Base-by-base conservation (phyloP, 2,113 vertebrate genomes). In the Burhinus oedicnemus region DNA sequence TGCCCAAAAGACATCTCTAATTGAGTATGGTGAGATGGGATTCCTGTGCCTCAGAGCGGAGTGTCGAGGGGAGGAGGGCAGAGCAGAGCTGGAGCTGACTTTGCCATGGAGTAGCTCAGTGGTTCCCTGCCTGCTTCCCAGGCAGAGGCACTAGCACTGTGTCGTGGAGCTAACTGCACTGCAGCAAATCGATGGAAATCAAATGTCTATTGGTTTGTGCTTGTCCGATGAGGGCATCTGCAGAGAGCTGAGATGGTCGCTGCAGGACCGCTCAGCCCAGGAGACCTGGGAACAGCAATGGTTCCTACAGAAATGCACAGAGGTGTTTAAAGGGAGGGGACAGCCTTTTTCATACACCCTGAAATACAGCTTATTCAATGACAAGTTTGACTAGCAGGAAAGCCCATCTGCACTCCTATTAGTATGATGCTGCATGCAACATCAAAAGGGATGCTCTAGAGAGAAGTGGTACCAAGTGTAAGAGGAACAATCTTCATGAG, bases 361-460 rank as follows among this genome's bases (percentile, higher is more conserved):
- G 81, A 66, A 80, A 83, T 21, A 77, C 83, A 58, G 32, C 22
- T 92, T 87, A 45, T 22, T 89, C 54, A 26, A 29, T 52, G 64
- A 38, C 62, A 54, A 72, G 71, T 71, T 61, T 14, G 15, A n/a
- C 61, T 32, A 11, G 61, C 70, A 72, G 52, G 25, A 65, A 19
- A 91, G 65, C 89, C 91, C 15, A 3, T 77, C 75, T 72, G 61
- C 23, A 1, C 17, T 54, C 38, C 88, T 80, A 4, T 69, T 83
- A 85, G 45, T 27, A 7, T 15, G 51, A 40, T 34, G 60, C 83
- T 94, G 76, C 15, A 8, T 7, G 62, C 60, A 83, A 36, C 88
- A 88, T 89, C 84, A 94, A 91, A 96, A 94, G 71, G 20, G 14
- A 74, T 8, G n/a, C 77, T 89, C 79, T 32, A 76, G 83, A 36